phyloP scores from a whole-genome alignment of 2,113 vertebrate species.

The Cyanoramphus novaezelandiae region DNA sequence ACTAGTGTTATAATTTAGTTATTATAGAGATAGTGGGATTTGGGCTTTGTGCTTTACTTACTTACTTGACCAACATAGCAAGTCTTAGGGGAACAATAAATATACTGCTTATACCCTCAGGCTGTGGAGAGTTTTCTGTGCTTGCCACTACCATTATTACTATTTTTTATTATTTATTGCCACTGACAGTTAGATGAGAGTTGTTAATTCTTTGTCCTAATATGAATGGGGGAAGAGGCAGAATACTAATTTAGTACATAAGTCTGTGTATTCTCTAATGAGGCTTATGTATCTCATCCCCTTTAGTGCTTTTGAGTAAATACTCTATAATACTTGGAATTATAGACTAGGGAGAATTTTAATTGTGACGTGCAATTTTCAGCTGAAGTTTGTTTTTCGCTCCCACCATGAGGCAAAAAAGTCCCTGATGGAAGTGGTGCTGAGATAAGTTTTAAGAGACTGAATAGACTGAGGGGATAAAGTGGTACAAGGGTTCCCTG shows the following conservation, averaged over 20 bases:
- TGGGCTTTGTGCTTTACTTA: not conserved
- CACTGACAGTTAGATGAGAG: not conserved
- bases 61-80: not conserved
- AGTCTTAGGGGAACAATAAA: not conserved
- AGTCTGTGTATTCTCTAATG: conserved; percentile 21
- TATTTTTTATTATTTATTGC: not conserved
- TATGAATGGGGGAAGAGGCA: not conserved
- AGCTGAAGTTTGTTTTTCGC: not conserved
- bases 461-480: not conserved
- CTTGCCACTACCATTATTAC: not conserved
- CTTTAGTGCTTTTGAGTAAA: not conserved
- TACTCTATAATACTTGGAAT: not conserved
- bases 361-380: not conserved
- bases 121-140: not conserved
- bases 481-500: not conserved
- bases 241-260: conserved; percentile 35
- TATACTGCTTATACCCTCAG: not conserved
- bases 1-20: not conserved
- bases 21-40: not conserved
- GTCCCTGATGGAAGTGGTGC: not conserved
- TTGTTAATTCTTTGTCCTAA: not conserved
- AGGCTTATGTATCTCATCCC: not conserved
- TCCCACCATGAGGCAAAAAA: not conserved
- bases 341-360: not conserved
- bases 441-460: not conserved